phyloP scores from a whole-genome alignment of 1,140 invertebrate species.

The Leguminivora glycinivorella region DNA sequence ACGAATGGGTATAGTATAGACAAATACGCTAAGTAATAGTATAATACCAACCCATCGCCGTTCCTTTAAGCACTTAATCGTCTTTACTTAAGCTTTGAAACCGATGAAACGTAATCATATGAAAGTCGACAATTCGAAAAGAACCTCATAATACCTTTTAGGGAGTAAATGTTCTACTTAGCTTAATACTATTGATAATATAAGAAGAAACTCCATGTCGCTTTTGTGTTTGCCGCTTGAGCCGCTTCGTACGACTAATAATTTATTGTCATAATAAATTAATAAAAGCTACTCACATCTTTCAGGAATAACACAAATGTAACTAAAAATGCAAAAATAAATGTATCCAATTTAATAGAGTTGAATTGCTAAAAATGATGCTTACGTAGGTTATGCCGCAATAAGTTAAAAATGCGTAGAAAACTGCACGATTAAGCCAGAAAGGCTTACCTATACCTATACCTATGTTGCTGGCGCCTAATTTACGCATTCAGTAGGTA shows the following conservation, averaged over 20 bases:
- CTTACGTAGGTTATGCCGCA: too few relatives aligned
- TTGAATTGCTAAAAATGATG: too few relatives aligned
- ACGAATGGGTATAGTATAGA: too few relatives aligned
- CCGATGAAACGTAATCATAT: background rate
- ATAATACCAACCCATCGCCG: background rate
- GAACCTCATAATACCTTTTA: background rate
- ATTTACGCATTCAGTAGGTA: too few relatives aligned
- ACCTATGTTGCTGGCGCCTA: too few relatives aligned
- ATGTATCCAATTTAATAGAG: too few relatives aligned
- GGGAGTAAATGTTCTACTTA: conserved; percentile 6
- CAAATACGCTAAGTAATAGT: background rate
- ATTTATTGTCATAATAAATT: background rate
- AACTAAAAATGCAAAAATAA: too few relatives aligned
- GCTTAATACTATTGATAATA: background rate
- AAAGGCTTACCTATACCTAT: too few relatives aligned
- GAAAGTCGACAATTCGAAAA: background rate
- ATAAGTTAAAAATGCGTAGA: too few relatives aligned
- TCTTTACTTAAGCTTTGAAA: background rate
- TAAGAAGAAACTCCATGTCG: background rate
- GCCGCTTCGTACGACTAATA: background rate
- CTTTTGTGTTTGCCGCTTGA: background rate
- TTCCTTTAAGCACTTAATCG: background rate
- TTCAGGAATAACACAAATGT: too few relatives aligned
- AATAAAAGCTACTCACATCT: background rate
- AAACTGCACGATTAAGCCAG: too few relatives aligned